A percentile compares a stretch with the other conserved stretches of the same genome.
These are phyloP conservation scores for Palloptera scutellata DNA, from an alignment of 2,888 invertebrate species.

Conservation along the genomic window DNA sequence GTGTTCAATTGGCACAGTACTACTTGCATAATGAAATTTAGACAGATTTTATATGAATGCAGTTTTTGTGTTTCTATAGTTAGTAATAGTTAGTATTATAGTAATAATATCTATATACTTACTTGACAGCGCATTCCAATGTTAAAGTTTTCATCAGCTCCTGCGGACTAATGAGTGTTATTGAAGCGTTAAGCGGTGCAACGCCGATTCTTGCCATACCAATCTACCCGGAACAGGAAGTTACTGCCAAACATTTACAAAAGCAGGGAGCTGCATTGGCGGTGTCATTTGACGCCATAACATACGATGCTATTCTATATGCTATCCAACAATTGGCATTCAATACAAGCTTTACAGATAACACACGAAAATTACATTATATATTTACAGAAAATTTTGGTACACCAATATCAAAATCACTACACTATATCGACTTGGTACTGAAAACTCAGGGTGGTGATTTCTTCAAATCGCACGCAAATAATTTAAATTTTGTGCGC, in stretches of 20 bases:
- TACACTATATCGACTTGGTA: slow-evolving; percentile 60
- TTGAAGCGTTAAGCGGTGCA: slow-evolving; percentile 66
- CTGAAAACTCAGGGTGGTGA: slow-evolving; percentile 55
- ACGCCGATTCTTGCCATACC: slow-evolving; percentile 68
- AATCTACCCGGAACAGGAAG: slow-evolving; percentile 66
- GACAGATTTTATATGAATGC: neutral
- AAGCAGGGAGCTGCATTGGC: slow-evolving; percentile 61
- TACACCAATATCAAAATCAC: slow-evolving; percentile 50
- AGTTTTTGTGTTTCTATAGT: too few species aligned
- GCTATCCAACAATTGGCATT: slow-evolving; percentile 60
- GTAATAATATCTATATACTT: too few species aligned
- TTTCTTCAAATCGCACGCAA: slow-evolving; percentile 59
- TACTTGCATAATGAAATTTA: neutral
- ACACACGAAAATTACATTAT: slow-evolving; percentile 41
- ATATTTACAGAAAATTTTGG: slow-evolving; percentile 47
- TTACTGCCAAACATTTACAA: slow-evolving; percentile 64
- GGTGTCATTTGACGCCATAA: slow-evolving; percentile 59
- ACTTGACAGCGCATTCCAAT: slow-evolving; percentile 66
- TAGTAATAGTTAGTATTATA: too few species aligned
- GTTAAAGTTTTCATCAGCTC: slow-evolving; percentile 69
- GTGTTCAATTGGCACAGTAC: neutral
- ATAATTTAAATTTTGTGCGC: slow-evolving; percentile 57
- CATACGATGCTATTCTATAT: slow-evolving; percentile 59
- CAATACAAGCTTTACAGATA: slow-evolving; percentile 52
- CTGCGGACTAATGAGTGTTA: slow-evolving; percentile 68